Percentiles rank a stretch among this genome's conserved stretches.
Conservation (phyloP, 2,113 vertebrate species). For the Chloroceryle aenea region DNA sequence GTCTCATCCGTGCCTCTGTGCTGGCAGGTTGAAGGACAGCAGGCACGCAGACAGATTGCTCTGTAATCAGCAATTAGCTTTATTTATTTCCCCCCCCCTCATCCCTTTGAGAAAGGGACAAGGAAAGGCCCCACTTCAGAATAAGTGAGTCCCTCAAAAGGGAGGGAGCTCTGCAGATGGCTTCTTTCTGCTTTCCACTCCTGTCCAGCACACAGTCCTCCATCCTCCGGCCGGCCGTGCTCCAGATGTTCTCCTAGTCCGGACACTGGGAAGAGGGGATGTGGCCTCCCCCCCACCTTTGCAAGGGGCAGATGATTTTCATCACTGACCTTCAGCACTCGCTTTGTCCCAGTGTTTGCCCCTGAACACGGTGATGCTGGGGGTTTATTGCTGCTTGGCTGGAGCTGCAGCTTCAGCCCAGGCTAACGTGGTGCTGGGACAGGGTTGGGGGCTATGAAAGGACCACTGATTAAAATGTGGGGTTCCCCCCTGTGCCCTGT, state of each 20-base stretch:
- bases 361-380: neutral
- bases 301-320: neutral
- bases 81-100: neutral
- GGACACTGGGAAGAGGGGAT: conserved; percentile 25
- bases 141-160: neutral
- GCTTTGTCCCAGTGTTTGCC: neutral
- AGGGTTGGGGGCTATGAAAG: neutral
- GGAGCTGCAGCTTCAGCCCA: neutral
- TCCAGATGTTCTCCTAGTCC: conserved; percentile 40
- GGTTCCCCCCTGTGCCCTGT: neutral
- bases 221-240: no score
- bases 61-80: conserved; percentile 5
- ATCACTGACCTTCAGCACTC: neutral
- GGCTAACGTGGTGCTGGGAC: conserved; percentile 4
- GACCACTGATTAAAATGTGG: neutral
- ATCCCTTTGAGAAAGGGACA: neutral
- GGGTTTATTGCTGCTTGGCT: neutral
- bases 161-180: neutral
- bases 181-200: neutral
- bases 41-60: neutral
- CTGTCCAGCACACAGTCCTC: neutral
- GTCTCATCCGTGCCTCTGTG: rapidly evolving
- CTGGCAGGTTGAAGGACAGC: neutral
- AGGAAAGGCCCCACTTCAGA: neutral
- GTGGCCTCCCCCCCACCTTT: conserved; percentile 10